Conservation (phyloP, 2,797 vertebrate species). For the Mycteria americana region DNA sequence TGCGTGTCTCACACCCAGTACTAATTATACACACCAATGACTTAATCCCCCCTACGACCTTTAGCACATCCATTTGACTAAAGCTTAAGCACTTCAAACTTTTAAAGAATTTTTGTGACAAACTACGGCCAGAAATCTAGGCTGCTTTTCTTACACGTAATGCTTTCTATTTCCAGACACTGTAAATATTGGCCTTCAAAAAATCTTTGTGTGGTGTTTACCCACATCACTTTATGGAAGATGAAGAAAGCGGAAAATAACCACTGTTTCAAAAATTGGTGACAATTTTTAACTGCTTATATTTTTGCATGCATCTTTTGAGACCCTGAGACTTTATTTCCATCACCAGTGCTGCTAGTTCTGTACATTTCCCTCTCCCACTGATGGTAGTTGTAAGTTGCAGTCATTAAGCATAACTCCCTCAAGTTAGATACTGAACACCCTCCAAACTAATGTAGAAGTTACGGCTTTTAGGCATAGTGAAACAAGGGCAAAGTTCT, state of each 20-base stretch:
- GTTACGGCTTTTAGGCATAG: not conserved
- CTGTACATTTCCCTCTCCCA: not conserved
- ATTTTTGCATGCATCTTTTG: not conserved
- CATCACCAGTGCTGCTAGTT: not conserved
- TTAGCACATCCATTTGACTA: conserved; percentile 10
- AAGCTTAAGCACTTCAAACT: conserved; percentile 35
- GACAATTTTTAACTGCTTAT: not conserved
- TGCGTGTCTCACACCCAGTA: not conserved
- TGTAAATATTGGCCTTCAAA: conserved; percentile 40
- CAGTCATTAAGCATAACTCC: not conserved
- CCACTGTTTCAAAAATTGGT: not conserved
- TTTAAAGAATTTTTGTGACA: conserved; percentile 30
- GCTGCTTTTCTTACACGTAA: conserved; percentile 55
- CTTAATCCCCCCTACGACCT: conserved; percentile 8
- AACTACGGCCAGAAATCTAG: conserved; percentile 51
- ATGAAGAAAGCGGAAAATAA: conserved; percentile 19
- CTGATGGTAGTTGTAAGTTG: not conserved
- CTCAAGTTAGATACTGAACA: not conserved
- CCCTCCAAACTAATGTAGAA: not conserved
- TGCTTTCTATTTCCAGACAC: conserved; percentile 24
- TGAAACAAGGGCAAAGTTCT: not conserved
- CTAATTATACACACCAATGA: conserved; percentile 8
- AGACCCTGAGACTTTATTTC: not conserved
- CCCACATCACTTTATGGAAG: not conserved
- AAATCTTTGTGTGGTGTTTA: conserved; percentile 15